phyloP scores from a whole-genome alignment of 2,113 vertebrate genomes.

The Cyprinus carpio region DNA sequence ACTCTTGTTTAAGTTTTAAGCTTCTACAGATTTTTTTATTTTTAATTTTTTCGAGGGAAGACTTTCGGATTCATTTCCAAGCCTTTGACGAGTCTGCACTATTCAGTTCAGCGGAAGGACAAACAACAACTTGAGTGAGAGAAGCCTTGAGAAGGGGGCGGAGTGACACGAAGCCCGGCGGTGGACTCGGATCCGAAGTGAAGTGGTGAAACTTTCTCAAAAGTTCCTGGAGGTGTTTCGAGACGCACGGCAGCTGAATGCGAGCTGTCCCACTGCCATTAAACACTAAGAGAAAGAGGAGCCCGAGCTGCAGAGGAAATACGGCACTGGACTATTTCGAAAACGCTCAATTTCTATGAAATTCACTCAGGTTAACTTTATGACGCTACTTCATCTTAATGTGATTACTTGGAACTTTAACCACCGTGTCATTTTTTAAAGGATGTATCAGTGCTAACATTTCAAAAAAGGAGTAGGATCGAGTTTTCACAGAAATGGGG shows the following conservation, averaged over 20 bases:
- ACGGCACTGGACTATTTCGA: conserved; percentile 66
- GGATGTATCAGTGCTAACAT: conserved; percentile 80
- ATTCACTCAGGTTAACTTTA: conserved; percentile 58
- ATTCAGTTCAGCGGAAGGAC: conserved; percentile 58
- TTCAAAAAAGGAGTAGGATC: conserved; percentile 69
- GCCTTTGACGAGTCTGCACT: conserved; percentile 19
- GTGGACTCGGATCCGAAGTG: conserved; percentile 59
- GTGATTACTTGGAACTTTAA: conserved; percentile 67
- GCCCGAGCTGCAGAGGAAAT: conserved; percentile 70
- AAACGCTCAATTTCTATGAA: conserved; percentile 46
- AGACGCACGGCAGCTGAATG: conserved; percentile 69
- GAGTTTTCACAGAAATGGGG: conserved; percentile 78
- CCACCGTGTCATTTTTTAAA: conserved; percentile 69
- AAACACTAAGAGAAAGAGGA: no score
- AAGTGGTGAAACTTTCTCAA: conserved; percentile 71
- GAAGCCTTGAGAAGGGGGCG: conserved; percentile 61
- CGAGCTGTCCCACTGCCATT: conserved; percentile 60
- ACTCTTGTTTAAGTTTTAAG: background rate
- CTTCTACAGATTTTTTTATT: no score
- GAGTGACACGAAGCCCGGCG: conserved; percentile 62
- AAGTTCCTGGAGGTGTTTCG: conserved; percentile 71
- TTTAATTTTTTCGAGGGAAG: background rate
- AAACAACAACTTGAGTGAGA: background rate
- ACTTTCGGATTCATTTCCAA: background rate
- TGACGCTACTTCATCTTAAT: conserved; percentile 60